Percentiles rank a stretch among this genome's conserved stretches.
These are phyloP conservation scores for Stenchaetothrips biformis DNA, from an alignment of 2,888 invertebrate species.

Conservation along the genomic window DNA sequence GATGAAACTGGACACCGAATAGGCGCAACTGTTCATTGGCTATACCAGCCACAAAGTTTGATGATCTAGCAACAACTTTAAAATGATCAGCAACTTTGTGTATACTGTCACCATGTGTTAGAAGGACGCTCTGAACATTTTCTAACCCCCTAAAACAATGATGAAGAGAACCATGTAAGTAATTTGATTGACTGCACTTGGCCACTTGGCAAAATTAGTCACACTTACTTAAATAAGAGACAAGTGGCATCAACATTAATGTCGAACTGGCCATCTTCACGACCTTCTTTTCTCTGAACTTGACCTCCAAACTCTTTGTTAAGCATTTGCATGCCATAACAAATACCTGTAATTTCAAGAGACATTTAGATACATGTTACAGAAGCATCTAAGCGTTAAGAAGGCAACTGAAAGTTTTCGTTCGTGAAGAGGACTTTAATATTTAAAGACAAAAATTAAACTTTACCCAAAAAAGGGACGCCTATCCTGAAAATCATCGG, in stretches of 20 bases:
- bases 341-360: slow-evolving; percentile 66
- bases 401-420: no score
- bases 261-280: slow-evolving; percentile 92
- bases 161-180: slow-evolving; percentile 27
- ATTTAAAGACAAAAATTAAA: slow-evolving; percentile 24
- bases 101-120: slow-evolving; percentile 97
- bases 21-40: slow-evolving; percentile 83
- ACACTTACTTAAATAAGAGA: slow-evolving; percentile 83
- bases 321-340: slow-evolving; percentile 99
- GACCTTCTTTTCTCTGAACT: slow-evolving; percentile 75
- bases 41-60: slow-evolving; percentile 79
- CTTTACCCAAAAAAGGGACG: slow-evolving; percentile 76
- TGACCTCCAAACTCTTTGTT: slow-evolving; percentile 96
- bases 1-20: slow-evolving; percentile 98
- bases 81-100: slow-evolving; percentile 86
- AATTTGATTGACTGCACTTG: slow-evolving; percentile 17
- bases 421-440: no score
- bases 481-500: slow-evolving; percentile 93
- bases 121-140: slow-evolving; percentile 79
- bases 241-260: slow-evolving; percentile 85
- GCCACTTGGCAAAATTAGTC: not conserved
- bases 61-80: slow-evolving; percentile 78
- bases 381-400: not conserved
- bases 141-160: slow-evolving; percentile 68
- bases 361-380: not conserved